Evolutionary conservation across 2,797 vertebrate species (phyloP).

Genomic region (Stomatorhinus walkeri): DNA sequence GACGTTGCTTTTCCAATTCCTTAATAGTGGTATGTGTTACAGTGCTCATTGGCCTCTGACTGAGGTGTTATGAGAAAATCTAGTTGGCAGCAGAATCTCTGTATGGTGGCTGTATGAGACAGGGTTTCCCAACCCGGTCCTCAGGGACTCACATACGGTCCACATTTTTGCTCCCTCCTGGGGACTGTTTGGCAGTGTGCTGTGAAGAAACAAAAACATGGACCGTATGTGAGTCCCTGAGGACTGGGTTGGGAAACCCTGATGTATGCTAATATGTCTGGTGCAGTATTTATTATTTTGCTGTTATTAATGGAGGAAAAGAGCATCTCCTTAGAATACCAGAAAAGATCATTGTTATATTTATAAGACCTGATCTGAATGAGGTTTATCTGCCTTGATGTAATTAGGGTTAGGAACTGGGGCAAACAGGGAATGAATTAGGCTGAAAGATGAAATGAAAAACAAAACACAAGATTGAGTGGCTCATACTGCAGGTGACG

Average conservation of each 20-base stretch:
- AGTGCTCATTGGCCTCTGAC: neutral
- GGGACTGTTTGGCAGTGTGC: neutral
- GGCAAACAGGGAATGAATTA: neutral
- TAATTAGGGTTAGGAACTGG: neutral
- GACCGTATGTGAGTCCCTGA: neutral
- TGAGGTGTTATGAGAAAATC: neutral
- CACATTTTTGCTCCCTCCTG: neutral
- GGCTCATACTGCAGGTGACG: neutral
- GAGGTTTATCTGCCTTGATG: neutral
- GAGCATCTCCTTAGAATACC: neutral
- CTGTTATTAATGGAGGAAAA: neutral
- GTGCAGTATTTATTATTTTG: neutral
- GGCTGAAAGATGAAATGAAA: neutral
- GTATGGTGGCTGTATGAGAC: neutral
- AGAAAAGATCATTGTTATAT: neutral
- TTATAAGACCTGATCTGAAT: neutral
- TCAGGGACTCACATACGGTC: neutral
- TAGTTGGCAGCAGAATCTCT: neutral
- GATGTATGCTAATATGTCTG: neutral
- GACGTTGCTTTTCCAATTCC: neutral
- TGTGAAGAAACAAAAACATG: neutral
- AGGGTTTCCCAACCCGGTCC: neutral
- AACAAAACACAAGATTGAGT: neutral
- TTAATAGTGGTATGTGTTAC: neutral
- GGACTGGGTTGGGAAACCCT: neutral